Evolutionary conservation across 2,888 invertebrate genomes (phyloP).

Genomic region (Rhimphoctona megacephalus): DNA sequence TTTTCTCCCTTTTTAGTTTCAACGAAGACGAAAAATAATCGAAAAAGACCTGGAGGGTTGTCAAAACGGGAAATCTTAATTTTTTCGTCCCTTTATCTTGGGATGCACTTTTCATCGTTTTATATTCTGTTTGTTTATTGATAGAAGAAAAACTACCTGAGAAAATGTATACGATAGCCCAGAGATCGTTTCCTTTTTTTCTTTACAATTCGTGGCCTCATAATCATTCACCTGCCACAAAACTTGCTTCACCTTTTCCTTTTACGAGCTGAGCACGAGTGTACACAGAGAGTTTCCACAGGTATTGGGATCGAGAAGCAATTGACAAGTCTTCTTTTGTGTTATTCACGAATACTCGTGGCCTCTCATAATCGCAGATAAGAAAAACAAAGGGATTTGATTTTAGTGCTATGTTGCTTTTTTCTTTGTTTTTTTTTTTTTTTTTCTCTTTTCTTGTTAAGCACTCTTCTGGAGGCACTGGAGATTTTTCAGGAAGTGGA

Average conservation of each 20-base stretch:
- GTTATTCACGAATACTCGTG: conserved; percentile 31
- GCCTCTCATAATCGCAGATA: conserved; percentile 46
- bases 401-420: conserved; percentile 45
- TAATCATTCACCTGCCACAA: conserved; percentile 58
- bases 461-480: not conserved
- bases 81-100: not conserved
- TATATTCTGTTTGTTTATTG: conserved; percentile 54
- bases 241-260: conserved; percentile 30
- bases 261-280: conserved; percentile 39
- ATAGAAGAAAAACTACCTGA: conserved; percentile 53
- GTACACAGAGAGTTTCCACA: conserved; percentile 30
- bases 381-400: conserved; percentile 55
- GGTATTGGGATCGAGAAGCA: conserved; percentile 42
- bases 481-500: conserved; percentile 68
- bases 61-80: not conserved
- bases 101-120: conserved; percentile 38
- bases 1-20: not conserved
- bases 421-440: conserved; percentile 27
- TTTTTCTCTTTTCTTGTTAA: conserved; percentile 22
- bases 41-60: not conserved
- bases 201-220: conserved; percentile 21
- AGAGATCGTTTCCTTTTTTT: conserved; percentile 23
- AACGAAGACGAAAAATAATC: not conserved
- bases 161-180: conserved; percentile 17
- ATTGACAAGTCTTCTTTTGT: conserved; percentile 25